Evolutionary conservation across 2,113 vertebrate genomes (phyloP), one percentile per base, ranked within the genome.

Genomic region (Callionymus lyra): DNA sequence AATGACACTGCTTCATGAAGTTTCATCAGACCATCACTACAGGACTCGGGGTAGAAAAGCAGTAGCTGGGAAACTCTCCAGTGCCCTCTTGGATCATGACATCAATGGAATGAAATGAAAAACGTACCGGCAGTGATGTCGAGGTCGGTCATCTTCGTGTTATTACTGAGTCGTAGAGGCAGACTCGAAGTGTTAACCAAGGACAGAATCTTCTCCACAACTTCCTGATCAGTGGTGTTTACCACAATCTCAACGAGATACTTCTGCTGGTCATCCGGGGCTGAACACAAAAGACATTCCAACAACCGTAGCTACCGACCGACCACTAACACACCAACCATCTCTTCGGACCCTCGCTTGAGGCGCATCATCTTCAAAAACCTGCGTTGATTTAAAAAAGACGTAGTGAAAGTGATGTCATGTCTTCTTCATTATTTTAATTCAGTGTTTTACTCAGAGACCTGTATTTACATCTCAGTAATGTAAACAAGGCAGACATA

Each of bases 91-190:
- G 16, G 36, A 10, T 38, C 4, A 1, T 27, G n/a, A 10, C 18
- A 14, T 9, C n/a, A 17, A 16, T 11, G 27, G n/a, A 10, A 31
- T 42, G 9, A 3, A 10, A 13, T 18, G 13, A 13, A n/a, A 14
- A 10, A 33, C 16, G 42, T 58, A 81, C 78, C 78, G 55, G 72
- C 65, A 44, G 56, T 75, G 10, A 80, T 38, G 10, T 50, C 1
- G 12, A 72, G 34, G 12, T 70, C 2, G 27, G 71, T 68, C 49
- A 76, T n/a, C 12, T 72, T 66, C n/a, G 59, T 36, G 6, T 6
- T n/a, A 4, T 51, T 42, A 37, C 27, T 10, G 46, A 70, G 16
- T 12, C 16, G 1, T 15, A 72, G 15, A 12, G 31, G 15, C 27
- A 53, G 16, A 36, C 13, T 49, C 2, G 1, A 2, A 2, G 12